Percentiles rank a stretch among this genome's conserved stretches.
Evolutionary conservation across 2,797 vertebrate genomes (phyloP).

Genomic region (Pelodytes ibericus): DNA sequence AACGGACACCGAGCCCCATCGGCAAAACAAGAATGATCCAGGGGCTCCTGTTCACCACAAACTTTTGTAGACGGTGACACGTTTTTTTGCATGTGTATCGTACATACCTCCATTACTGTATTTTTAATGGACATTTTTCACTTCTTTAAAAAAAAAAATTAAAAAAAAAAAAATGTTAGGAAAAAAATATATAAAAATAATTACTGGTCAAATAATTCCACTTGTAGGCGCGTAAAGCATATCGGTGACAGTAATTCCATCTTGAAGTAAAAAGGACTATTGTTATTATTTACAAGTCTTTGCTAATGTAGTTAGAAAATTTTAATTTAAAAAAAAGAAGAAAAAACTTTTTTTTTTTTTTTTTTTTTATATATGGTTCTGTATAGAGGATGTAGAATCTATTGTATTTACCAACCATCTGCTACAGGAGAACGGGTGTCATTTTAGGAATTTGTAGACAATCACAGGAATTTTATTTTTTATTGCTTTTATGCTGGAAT

Average conservation of each 20-base stretch:
- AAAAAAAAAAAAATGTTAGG: neutral
- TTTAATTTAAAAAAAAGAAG: too few relatives aligned
- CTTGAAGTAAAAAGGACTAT: neutral
- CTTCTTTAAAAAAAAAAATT: slow-evolving; percentile 46
- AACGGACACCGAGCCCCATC: slow-evolving; percentile 42
- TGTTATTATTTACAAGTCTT: too few relatives aligned
- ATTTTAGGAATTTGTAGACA: neutral
- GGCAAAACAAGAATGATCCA: slow-evolving; percentile 25
- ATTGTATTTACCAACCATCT: too few relatives aligned
- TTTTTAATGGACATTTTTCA: slow-evolving; percentile 68
- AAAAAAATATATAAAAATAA: neutral
- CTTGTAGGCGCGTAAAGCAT: neutral
- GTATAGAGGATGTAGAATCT: too few relatives aligned
- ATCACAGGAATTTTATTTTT: neutral
- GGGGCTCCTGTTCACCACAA: neutral
- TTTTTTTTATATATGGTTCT: too few relatives aligned
- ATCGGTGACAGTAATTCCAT: slow-evolving; percentile 6
- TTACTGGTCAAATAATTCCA: neutral
- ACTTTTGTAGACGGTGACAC: slow-evolving; percentile 59
- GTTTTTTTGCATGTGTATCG: slow-evolving; percentile 74
- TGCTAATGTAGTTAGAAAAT: too few relatives aligned
- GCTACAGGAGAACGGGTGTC: too few relatives aligned
- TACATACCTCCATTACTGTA: slow-evolving; percentile 52
- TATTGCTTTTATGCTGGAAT: too few relatives aligned
- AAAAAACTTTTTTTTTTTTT: too few relatives aligned